These are phyloP conservation scores for Drosophila yakuba DNA, from an alignment of 1,140 invertebrate genomes.

Conservation along the genomic window DNA sequence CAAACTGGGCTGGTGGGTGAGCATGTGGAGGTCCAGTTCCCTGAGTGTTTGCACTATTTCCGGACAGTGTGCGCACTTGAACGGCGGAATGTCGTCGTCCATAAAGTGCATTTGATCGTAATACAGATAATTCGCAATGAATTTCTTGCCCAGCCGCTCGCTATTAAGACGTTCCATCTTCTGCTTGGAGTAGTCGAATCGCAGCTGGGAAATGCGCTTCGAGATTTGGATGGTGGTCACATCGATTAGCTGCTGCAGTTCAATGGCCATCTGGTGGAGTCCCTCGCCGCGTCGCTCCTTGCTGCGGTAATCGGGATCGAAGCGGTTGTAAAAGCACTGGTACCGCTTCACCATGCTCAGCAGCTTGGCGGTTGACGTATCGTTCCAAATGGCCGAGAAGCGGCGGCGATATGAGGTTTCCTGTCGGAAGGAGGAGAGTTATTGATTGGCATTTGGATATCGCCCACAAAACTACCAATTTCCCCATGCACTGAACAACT, in stretches of 20 bases:
- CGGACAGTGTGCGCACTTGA: slow-evolving; percentile 73
- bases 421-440: slow-evolving; percentile 15
- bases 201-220: slow-evolving; percentile 77
- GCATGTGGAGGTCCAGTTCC: slow-evolving; percentile 71
- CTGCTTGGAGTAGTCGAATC: slow-evolving; percentile 81
- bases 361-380: slow-evolving; percentile 74
- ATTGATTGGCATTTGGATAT: slow-evolving; percentile 1
- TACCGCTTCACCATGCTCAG: slow-evolving; percentile 71
- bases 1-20: slow-evolving; percentile 67
- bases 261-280: slow-evolving; percentile 73
- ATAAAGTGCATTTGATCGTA: slow-evolving; percentile 80
- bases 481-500: background rate
- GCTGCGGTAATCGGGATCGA: slow-evolving; percentile 78
- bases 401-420: slow-evolving; percentile 76
- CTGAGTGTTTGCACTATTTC: slow-evolving; percentile 73
- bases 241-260: slow-evolving; percentile 72
- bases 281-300: slow-evolving; percentile 80
- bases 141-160: slow-evolving; percentile 66
- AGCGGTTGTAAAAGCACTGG: slow-evolving; percentile 80
- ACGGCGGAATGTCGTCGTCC: slow-evolving; percentile 79
- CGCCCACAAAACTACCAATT: background rate
- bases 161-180: slow-evolving; percentile 73
- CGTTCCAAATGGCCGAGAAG: slow-evolving; percentile 80
- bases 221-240: slow-evolving; percentile 80
- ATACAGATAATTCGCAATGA: slow-evolving; percentile 73